Conservation (phyloP, 1,140 invertebrate species). For the Melitaea cinxia region DNA sequence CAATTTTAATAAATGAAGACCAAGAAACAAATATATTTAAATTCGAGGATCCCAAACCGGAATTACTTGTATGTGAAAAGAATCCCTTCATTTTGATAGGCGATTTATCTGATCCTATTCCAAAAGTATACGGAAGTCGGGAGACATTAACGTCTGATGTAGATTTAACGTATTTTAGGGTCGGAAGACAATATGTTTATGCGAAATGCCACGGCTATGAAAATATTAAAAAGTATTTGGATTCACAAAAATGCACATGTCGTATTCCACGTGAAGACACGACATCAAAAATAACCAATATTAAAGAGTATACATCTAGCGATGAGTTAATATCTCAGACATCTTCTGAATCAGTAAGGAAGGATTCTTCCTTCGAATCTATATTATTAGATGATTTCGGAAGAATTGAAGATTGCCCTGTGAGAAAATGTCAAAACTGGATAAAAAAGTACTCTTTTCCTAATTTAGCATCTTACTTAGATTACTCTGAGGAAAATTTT, state of each 20-base stretch:
- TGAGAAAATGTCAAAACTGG: conserved; percentile 51
- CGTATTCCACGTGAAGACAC: conserved; percentile 20
- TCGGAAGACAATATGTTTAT: conserved; percentile 65
- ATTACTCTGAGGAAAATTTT: conserved; percentile 68
- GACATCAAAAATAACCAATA: conserved; percentile 33
- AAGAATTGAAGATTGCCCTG: conserved; percentile 59
- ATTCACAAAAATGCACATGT: conserved; percentile 60
- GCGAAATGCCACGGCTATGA: conserved; percentile 71
- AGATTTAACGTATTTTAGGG: conserved; percentile 60
- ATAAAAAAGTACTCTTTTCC: conserved; percentile 48
- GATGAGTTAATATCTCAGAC: conserved; percentile 13
- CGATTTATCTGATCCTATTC: conserved; percentile 51
- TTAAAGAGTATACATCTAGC: too few relatives aligned
- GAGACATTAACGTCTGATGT: conserved; percentile 62
- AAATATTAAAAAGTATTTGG: conserved; percentile 59
- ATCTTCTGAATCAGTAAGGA: not conserved
- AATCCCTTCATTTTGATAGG: conserved; percentile 61
- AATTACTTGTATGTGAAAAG: conserved; percentile 42
- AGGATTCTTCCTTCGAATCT: conserved; percentile 45
- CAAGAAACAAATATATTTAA: conserved; percentile 50
- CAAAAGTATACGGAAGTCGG: conserved; percentile 58
- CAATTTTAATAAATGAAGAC: conserved; percentile 56
- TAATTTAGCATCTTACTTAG: conserved; percentile 54
- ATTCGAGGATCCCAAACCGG: conserved; percentile 43
- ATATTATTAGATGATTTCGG: conserved; percentile 48